Evolutionary conservation across 2,797 vertebrate species (phyloP).

Genomic region (Coracias cyanogaster): DNA sequence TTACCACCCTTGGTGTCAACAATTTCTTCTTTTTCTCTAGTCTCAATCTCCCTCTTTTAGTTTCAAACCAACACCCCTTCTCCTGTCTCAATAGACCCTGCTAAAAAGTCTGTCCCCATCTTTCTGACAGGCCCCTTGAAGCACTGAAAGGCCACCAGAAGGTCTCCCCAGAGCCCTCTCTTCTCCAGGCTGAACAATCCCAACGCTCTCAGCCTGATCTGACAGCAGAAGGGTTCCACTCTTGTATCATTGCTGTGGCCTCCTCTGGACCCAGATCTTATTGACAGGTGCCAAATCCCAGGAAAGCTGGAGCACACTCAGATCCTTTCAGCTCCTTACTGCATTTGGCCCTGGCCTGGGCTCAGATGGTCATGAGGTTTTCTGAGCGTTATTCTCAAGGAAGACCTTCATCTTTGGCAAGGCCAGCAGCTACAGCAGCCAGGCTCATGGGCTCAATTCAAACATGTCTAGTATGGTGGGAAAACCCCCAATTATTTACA

Average conservation of each 20-base stretch:
- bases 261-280: not conserved
- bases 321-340: not conserved
- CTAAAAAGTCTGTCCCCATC: not conserved
- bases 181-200: not conserved
- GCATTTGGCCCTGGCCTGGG: not conserved
- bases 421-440: not conserved
- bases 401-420: not conserved
- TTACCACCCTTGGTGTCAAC: not conserved
- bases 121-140: not conserved
- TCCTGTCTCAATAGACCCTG: not conserved
- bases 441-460: not conserved
- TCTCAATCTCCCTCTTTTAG: not conserved
- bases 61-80: not conserved
- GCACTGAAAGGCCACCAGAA: not conserved
- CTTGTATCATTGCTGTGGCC: not conserved
- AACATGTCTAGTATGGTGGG: fast-evolving
- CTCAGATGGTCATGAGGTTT: not conserved
- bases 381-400: not conserved
- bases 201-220: not conserved
- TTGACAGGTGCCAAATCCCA: not conserved
- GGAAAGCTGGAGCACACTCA: not conserved
- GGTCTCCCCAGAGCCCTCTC: not conserved
- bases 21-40: not conserved
- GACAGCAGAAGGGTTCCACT: not conserved
- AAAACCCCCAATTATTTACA: not conserved